Conservation (phyloP, 2,888 invertebrate genomes). For the Hydraecia micacea region DNA sequence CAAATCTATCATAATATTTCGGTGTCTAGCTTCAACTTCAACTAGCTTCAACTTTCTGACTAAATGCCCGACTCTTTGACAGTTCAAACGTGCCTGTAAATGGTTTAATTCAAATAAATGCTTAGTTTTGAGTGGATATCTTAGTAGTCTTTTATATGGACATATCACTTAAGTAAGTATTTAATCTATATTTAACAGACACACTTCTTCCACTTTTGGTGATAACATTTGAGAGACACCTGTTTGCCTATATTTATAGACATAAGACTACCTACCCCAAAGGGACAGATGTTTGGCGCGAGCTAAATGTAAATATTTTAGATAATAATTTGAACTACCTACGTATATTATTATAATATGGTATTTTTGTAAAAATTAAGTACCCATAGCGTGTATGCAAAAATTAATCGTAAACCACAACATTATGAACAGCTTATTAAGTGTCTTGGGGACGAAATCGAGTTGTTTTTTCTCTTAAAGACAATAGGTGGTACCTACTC, state of each 20-base stretch:
- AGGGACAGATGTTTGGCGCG: conserved; percentile 42
- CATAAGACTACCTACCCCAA: conserved; percentile 3
- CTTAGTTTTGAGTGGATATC: background rate
- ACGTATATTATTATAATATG: conserved; percentile 31
- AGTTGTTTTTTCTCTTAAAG: background rate
- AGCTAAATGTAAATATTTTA: conserved; percentile 41
- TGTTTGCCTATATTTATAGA: conserved; percentile 40
- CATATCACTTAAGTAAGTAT: conserved; percentile 1
- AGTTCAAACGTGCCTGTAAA: background rate
- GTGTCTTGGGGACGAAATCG: background rate
- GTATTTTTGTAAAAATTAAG: conserved; percentile 23
- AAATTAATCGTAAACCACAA: background rate
- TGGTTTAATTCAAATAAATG: background rate
- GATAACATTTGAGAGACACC: conserved; percentile 48
- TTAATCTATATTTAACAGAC: conserved; percentile 15
- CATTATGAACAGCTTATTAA: background rate
- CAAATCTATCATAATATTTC: background rate
- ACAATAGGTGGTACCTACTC: background rate
- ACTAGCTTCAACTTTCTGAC: background rate
- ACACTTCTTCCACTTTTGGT: conserved; percentile 35
- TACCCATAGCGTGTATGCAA: background rate
- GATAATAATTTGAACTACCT: conserved; percentile 36
- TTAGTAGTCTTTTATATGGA: background rate
- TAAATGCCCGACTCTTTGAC: background rate
- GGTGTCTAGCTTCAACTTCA: too few relatives aligned